phyloP scores from a whole-genome alignment of 2,888 invertebrate species.

The Horisme vitalbata region DNA sequence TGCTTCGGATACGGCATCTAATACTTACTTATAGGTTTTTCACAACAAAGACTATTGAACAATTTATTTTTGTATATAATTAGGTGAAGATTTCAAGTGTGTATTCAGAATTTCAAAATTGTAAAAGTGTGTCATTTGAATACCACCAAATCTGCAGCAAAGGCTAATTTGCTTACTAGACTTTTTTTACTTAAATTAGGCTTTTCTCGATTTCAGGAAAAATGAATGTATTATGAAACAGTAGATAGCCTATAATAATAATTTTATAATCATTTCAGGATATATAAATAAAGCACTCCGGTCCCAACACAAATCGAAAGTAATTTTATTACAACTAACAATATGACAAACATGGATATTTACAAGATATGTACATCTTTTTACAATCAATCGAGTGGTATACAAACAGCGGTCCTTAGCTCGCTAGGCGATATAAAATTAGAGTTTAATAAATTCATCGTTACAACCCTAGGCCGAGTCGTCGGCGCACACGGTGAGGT shows the following conservation, averaged over 20 bases:
- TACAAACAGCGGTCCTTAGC: slow-evolving; percentile 65
- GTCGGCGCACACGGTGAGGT: slow-evolving; percentile 23
- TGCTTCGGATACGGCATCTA: neutral
- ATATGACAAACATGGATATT: slow-evolving; percentile 71
- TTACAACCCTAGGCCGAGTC: slow-evolving; percentile 67
- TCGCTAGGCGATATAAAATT: slow-evolving; percentile 71
- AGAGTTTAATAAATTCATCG: slow-evolving; percentile 77
- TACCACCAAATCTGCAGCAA: no score
- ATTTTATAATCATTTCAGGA: no score
- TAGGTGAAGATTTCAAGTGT: no score
- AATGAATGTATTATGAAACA: no score
- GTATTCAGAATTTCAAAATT: no score
- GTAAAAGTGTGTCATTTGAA: no score
- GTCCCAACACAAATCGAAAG: slow-evolving; percentile 43
- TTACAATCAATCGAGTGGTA: slow-evolving; percentile 62
- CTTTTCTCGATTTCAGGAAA: no score
- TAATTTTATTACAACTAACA: slow-evolving; percentile 74
- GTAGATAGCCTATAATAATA: no score
- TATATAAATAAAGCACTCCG: slow-evolving; percentile 2
- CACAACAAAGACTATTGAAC: neutral
- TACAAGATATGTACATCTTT: slow-evolving; percentile 81
- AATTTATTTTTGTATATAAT: no score
- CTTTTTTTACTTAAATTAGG: no score
- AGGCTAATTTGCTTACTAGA: no score
- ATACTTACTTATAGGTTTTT: neutral